Evolutionary conservation across 2,113 vertebrate species (phyloP), one percentile per base, ranked within the genome.

Genomic region (Sialia sialis): DNA sequence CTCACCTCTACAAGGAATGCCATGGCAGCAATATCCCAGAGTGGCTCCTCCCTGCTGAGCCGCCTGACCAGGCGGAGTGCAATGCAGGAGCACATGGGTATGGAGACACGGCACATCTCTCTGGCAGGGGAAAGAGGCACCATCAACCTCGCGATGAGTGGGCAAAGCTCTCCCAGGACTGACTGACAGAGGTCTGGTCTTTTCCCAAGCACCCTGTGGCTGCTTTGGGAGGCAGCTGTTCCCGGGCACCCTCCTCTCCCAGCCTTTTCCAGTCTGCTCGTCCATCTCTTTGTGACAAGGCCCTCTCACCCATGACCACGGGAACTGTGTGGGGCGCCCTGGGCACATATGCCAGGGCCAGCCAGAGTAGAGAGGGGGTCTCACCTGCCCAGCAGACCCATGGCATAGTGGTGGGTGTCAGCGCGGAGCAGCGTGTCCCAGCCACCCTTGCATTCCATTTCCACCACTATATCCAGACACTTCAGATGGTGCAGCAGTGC

Each of bases 81-180:
- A 7, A 39, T 7, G 16, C 34, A 4, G 16, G 21, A n/a, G 20
- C 58, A 41, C 23, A 16, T n/a, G 5, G 29, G 10, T 16, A 3
- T 7, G 29, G 13, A 62, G 48, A 17, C 11, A 11, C 7, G 4
- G 25, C 0, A 48, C 25, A 78, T 34, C 48, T 64, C 59, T 3
- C 75, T 78, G 75, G 20, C 0, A 1, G 32, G 32, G 39, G 16
- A 15, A 54, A 79, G 2, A 63, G 38, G 15, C 32, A 44, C 19
- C 25, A 11, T 14, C 1, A 2, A 1, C 25, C 48, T 38, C 13
- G 38, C 29, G 38, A 3, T 0, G 2, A 8, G 14, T 3, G 48
- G 30, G 48, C 30, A 63, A 21, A 63, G 18, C 11, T 52, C 10
- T 77, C 10, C 36, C 46, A 52, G 13, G 18, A 16, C 36, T 27